Evolutionary conservation across 2,888 invertebrate genomes (phyloP), one percentile per base, ranked within the genome.

Genomic region (Oscheius onirici): DNA sequence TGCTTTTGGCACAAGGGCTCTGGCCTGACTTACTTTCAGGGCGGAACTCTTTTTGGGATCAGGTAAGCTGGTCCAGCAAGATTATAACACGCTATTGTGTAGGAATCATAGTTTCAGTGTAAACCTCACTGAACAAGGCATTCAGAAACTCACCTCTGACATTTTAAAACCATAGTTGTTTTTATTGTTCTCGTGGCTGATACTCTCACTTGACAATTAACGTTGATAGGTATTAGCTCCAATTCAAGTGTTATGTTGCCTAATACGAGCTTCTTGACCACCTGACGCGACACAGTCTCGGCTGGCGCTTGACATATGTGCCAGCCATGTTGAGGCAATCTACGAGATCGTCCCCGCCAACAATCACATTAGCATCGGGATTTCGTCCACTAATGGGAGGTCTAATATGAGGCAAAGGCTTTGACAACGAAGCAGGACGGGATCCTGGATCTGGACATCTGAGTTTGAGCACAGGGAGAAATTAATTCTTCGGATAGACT

Each of bases 301-400:
- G 58, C 58, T 58, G 55, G 43, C 44, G 17, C 63, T 24, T 46
- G 49, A 63, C 63, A 63, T n/a, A n/a, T 46, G 26, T 49, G 49
- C 63, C 20, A 49, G 49, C 46, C 49, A 49, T 49, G 63, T 28
- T 34, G 24, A 49, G 28, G 63, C 63, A 63, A 63, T 63, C 63
- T 63, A 26, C 63, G 49, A n/a, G 63, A 63, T 58, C 58, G 58
- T 58, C 58, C 43, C 58, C 58, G 49, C n/a, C 49, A 63, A 63
- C 63, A 63, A 63, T 63, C 46, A 63, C 63, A 63, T 63, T 63
- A 63, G 63, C 63, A 63, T 63, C 49, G 63, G 49, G 28, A 46
- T 28, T 63, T 24, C n/a, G 49, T 11, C 10, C 63, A 60, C 60
- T 60, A 60, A 60, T 60, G 15, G 41, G 41, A n/a, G n/a, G n/a